phyloP scores from a whole-genome alignment of 2,113 vertebrate species.

The Takifugu flavidus region DNA sequence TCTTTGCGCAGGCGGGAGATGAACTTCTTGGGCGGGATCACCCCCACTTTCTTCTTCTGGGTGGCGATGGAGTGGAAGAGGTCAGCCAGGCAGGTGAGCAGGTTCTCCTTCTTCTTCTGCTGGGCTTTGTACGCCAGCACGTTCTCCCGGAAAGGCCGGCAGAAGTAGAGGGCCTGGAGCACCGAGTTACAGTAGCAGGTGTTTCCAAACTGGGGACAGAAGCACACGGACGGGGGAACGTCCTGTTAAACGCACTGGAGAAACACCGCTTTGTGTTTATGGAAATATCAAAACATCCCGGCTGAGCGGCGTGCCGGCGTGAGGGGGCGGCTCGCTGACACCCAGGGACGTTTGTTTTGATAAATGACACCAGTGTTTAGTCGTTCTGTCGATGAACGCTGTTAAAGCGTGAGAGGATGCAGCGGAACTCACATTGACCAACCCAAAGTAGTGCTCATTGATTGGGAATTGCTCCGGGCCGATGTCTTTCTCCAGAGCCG shows the following conservation, averaged over 20 bases:
- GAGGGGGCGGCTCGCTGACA: constrained; percentile 39
- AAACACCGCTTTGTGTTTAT: constrained; percentile 4
- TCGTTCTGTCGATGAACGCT: constrained; percentile 17
- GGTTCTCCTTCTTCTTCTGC: constrained; percentile 98
- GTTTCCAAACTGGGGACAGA: constrained; percentile 89
- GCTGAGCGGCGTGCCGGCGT: neutral
- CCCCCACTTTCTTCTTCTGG: constrained; percentile 98
- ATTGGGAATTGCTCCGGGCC: constrained; percentile 98
- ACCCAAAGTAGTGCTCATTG: constrained; percentile 98
- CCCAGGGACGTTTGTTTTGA: constrained; percentile 37
- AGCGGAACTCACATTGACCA: constrained; percentile 91
- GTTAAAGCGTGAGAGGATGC: constrained; percentile 22
- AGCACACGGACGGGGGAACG: neutral
- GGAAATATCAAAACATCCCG: neutral
- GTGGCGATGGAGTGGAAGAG: constrained; percentile 98
- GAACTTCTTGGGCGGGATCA: constrained; percentile 98
- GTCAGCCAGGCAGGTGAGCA: constrained; percentile 94
- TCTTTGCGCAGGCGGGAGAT: constrained; percentile 95
- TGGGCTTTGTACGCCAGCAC: constrained; percentile 95
- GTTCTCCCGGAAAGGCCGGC: constrained; percentile 95
- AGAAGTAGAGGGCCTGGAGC: constrained; percentile 95
- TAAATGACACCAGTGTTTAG: constrained; percentile 47
- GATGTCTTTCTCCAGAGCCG: constrained; percentile 99
- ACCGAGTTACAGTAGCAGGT: constrained; percentile 99
- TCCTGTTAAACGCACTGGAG: neutral